Base-by-base conservation (phyloP, 2,888 invertebrate genomes). In the Aporophyla lueneburgensis region DNA sequence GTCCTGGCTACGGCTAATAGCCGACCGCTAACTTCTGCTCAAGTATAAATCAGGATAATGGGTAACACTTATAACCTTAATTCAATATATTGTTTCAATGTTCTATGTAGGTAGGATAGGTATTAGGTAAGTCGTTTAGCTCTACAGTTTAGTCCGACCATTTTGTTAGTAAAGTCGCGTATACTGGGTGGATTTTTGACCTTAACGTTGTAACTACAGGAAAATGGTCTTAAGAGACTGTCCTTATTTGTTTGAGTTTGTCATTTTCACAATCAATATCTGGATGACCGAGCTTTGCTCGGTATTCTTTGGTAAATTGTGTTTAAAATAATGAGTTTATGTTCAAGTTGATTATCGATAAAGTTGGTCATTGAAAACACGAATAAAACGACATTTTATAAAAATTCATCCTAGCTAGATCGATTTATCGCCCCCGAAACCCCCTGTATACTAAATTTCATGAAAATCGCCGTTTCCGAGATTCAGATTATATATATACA, bases 1-100 rank as follows among this genome's bases (percentile, higher is more conserved):
- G 85, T 86, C 84, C 88, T 87, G 89, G 88, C 88, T 89, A 83
- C 74, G 78, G 86, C 88, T 91, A 91, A 91, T 91, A 90, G 90
- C 86, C 85, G 86, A 82, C 86, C 86, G 83, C 88, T 86, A 90
- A 91, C 91, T 90, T 90, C 85, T 86, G 80, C 87, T 88, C 76
- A 83, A 82, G 81, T 84, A 91, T 91, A 89, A 90, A 90, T 89
- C 89, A 85, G 88, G 88, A 83, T 89, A 90, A 89, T 88, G 84
- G 86, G 68, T 73, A 78, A 78, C 86, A 84, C 84, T 89, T 86
- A 87, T 86, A 87, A 84, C 83, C 84, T 82, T 85, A 81, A 88
- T 88, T 86, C 81, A 88, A 88, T 86, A 84, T 80, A 84, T 87
- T 77, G 77, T 85, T 83, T 78, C 63, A 72, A 67, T 61, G 78